Evolutionary conservation across 1,140 invertebrate species (phyloP), one percentile per base, ranked within the genome.

Genomic region (Lasioglossum baleicum): DNA sequence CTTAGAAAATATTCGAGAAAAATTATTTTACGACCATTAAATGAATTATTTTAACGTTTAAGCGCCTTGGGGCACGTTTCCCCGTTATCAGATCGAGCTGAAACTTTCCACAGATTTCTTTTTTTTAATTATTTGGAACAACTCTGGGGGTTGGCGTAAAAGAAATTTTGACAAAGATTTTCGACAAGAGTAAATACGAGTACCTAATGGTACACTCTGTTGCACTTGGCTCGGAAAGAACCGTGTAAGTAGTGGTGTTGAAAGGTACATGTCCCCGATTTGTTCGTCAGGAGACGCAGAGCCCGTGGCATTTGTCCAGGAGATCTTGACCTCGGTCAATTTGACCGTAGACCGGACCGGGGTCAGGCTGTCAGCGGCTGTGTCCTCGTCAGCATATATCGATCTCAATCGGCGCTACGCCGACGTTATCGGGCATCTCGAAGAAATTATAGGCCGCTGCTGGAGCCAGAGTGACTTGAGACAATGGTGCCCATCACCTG

Each of bases 241-340:
- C 6, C 15, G 53, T 2, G 15, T 22, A 15, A 17, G n/a, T 17
- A 7, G 15, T 26, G 40, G 17, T 8, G 26, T 17, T 66, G 48
- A 26, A 74, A 79, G 60, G 71, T 70, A 82, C 83, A 84, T 53
- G 69, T 74, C 73, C 70, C 48, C 73, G 53, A 56, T 81, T 78
- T 70, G 63, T 71, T 84, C 74, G 80, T 74, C 74, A 76, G 53
- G 65, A 56, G 70, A 35, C 58, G 10, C 44, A 0, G 35, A 35
- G 44, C 58, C 79, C 26, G 79, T 85, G 83, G 80, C 80, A 85
- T 83, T 86, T 70, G 80, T 88, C 85, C 83, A 83, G 75, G 60
- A 85, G 82, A 89, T 89, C 88, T 83, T 88, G 88, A 89, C 88
- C 88, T 85, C 85, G 75, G 81, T 78, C 85, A 85, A 89, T 82